phyloP scores from a whole-genome alignment of 2,113 vertebrate genomes.

The Vicugna pacos region DNA sequence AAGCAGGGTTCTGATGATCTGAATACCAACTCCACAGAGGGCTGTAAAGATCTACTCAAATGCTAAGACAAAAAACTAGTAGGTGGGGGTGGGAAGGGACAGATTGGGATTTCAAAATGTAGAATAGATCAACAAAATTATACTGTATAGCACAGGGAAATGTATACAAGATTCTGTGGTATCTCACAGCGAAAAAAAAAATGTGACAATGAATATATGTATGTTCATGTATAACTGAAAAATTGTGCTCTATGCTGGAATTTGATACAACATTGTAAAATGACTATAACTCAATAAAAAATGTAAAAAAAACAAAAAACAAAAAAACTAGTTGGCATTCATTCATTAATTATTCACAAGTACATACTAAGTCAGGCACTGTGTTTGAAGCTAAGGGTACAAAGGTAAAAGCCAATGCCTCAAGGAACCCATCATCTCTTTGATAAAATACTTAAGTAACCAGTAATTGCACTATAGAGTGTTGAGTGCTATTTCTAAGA shows the following conservation, averaged over 20 bases:
- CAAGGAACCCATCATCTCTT: not conserved
- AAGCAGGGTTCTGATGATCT: not conserved
- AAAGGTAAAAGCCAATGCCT: not conserved
- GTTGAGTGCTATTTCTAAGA: not conserved
- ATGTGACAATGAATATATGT: too few species aligned
- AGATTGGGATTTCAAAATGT: too few species aligned
- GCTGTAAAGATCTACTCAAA: slow-evolving; percentile 2
- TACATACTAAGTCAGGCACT: not conserved
- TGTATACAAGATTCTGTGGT: too few species aligned
- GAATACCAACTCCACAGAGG: not conserved
- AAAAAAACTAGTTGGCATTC: slow-evolving; percentile 38
- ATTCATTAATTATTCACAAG: not conserved
- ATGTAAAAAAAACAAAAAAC: too few species aligned
- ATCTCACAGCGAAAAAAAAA: too few species aligned
- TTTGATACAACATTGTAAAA: too few species aligned
- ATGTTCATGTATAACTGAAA: too few species aligned
- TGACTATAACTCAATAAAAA: too few species aligned
- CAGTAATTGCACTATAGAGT: not conserved
- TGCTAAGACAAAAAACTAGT: slow-evolving; percentile 50
- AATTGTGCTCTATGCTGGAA: too few species aligned
- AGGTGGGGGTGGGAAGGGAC: not conserved
- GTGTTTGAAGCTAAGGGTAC: not conserved
- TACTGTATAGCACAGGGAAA: too few species aligned
- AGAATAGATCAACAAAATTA: too few species aligned
- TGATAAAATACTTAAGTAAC: not conserved